A percentile compares a stretch with the other conserved stretches of the same genome.
Evolutionary conservation across 2,797 vertebrate species (phyloP).

Genomic region (Limosa lapponica): DNA sequence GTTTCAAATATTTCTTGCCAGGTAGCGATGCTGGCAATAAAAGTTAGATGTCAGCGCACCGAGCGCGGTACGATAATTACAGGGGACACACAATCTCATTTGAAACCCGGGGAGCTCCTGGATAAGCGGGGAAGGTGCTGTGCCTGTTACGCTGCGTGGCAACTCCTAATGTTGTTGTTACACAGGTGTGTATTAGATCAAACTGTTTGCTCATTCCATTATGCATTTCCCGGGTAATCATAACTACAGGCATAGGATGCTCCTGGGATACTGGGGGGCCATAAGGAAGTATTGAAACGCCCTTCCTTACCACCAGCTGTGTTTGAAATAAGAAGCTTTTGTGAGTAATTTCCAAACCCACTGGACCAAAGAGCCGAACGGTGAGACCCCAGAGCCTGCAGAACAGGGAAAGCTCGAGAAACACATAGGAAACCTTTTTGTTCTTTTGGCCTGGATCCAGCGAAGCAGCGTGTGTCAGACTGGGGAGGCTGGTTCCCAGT

Average conservation of each 20-base stretch:
- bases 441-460: neutral
- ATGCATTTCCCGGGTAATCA: constrained; percentile 17
- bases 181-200: constrained; percentile 15
- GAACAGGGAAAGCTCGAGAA: neutral
- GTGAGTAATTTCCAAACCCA: constrained; percentile 66
- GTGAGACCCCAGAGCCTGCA: neutral
- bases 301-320: constrained; percentile 45
- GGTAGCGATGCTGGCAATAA: neutral
- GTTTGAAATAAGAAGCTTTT: constrained; percentile 59
- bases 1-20: neutral
- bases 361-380: constrained; percentile 29
- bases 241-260: neutral
- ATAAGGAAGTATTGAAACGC: neutral
- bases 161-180: neutral
- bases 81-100: neutral
- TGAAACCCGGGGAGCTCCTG: neutral
- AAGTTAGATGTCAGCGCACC: neutral
- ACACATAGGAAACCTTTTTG: rapidly evolving
- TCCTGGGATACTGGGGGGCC: neutral
- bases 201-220: constrained; percentile 23
- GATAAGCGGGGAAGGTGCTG: neutral
- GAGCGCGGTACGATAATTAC: neutral
- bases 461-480: rapidly evolving
- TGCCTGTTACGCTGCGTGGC: neutral
- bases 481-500: neutral